Conservation (phyloP, 2,797 vertebrate species). For the Anguilla pacifica region DNA sequence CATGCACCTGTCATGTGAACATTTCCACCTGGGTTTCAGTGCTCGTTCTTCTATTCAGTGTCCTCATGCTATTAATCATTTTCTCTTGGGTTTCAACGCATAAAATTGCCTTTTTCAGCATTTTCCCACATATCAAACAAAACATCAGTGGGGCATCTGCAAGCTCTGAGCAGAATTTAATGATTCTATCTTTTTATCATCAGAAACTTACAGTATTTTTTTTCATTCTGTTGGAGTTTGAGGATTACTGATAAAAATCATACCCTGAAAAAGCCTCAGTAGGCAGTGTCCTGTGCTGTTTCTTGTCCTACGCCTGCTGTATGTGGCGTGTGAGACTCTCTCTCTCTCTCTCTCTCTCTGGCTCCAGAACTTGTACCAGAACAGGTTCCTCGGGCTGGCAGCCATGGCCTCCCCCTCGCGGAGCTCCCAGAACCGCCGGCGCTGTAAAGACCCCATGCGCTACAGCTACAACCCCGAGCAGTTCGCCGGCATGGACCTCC, state of each 20-base stretch:
- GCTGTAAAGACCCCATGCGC: constrained; percentile 84
- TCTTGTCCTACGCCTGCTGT: background rate
- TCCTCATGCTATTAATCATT: background rate
- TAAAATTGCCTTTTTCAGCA: background rate
- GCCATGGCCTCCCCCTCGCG: constrained; percentile 94
- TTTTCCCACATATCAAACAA: background rate
- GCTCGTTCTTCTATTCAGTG: background rate
- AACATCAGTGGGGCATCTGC: background rate
- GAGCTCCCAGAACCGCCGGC: constrained; percentile 83
- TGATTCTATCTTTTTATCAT: background rate
- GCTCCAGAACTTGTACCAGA: constrained; percentile 94
- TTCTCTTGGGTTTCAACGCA: background rate
- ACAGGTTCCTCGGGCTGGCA: constrained; percentile 92
- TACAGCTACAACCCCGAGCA: constrained; percentile 87
- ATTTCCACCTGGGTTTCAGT: background rate
- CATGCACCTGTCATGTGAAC: background rate
- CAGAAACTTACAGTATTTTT: background rate
- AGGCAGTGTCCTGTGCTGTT: background rate
- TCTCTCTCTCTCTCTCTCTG: constrained; percentile 38
- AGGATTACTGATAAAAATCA: background rate
- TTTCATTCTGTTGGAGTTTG: background rate
- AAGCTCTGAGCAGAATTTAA: background rate
- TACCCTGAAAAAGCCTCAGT: background rate
- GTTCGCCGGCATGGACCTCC: constrained; percentile 79
- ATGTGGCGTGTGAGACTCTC: background rate